phyloP scores from a whole-genome alignment of 37 sponge, comb jelly and placozoan genomes.

The Tethya wilhelma region DNA sequence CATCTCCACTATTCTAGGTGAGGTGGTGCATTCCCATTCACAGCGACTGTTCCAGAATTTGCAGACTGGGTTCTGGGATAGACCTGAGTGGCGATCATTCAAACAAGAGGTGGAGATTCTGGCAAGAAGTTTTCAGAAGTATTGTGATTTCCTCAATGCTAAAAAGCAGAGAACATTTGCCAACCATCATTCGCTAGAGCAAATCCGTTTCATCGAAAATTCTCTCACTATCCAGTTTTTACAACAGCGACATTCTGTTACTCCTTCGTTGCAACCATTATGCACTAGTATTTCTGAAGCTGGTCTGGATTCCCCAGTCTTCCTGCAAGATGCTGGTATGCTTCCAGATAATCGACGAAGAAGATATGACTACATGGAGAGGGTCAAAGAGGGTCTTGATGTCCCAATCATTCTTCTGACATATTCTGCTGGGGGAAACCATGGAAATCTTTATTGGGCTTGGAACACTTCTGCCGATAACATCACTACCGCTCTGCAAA shows the following conservation, averaged over 20 bases:
- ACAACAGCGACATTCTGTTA: neutral
- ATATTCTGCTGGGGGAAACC: conserved; percentile 46
- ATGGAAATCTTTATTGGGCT: conserved; percentile 45
- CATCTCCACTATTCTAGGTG: no score
- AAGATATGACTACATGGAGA: conserved; percentile 16
- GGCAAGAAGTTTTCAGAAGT: conserved; percentile 10
- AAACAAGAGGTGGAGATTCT: conserved; percentile 3
- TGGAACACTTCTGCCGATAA: conserved; percentile 28
- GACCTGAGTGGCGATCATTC: neutral
- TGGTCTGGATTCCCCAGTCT: conserved; percentile 6
- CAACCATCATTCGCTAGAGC: neutral
- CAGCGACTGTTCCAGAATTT: conserved; percentile 12
- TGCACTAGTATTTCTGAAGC: neutral
- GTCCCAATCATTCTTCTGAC: conserved; percentile 31
- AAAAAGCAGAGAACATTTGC: conserved; percentile 6
- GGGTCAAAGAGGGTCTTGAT: neutral
- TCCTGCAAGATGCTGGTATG: neutral
- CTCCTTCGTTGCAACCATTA: neutral
- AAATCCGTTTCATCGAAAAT: conserved; percentile 11
- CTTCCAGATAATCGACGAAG: conserved; percentile 5
- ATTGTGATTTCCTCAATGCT: conserved; percentile 14
- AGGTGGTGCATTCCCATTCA: neutral
- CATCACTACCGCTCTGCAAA: conserved; percentile 27
- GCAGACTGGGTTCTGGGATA: conserved; percentile 25
- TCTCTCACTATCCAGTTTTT: neutral